phyloP scores from a whole-genome alignment of 2,888 invertebrate species.

The Platerodrilus igneus region DNA sequence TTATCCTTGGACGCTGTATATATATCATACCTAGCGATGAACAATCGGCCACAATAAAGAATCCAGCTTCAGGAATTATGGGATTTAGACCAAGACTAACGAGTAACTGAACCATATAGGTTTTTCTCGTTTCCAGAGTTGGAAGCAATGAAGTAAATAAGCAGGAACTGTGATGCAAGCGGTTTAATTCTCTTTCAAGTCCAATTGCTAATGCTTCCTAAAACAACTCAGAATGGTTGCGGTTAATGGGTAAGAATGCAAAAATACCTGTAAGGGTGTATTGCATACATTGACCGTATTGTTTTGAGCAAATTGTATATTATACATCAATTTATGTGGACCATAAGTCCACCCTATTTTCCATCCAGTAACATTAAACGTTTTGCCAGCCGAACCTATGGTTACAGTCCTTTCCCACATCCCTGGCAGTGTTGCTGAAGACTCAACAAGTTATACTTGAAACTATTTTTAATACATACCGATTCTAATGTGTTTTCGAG shows the following conservation, averaged over 20 bases:
- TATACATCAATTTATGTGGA: too few relatives aligned
- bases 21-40: slow-evolving; percentile 63
- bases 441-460: too few relatives aligned
- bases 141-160: slow-evolving; percentile 73
- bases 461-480: too few relatives aligned
- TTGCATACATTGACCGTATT: slow-evolving; percentile 89
- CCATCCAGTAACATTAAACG: too few relatives aligned
- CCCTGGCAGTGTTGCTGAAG: too few relatives aligned
- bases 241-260: too few relatives aligned
- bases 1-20: too few relatives aligned
- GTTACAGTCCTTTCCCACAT: too few relatives aligned
- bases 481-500: too few relatives aligned
- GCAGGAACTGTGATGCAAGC: slow-evolving; percentile 68
- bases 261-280: slow-evolving; percentile 87
- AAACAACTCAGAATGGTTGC: too few relatives aligned
- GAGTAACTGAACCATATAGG: slow-evolving; percentile 71
- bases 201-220: slow-evolving; percentile 88
- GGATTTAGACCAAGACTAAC: slow-evolving; percentile 81
- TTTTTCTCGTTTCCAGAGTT: slow-evolving; percentile 72
- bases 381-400: too few relatives aligned
- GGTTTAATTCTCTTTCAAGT: slow-evolving; percentile 77
- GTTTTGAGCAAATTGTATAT: slow-evolving; percentile 92
- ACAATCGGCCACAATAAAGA: slow-evolving; percentile 96
- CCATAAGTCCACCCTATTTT: too few relatives aligned
- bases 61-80: slow-evolving; percentile 92